Base-by-base conservation (phyloP, 2,888 invertebrate species). In the Nymphalis urticae region DNA sequence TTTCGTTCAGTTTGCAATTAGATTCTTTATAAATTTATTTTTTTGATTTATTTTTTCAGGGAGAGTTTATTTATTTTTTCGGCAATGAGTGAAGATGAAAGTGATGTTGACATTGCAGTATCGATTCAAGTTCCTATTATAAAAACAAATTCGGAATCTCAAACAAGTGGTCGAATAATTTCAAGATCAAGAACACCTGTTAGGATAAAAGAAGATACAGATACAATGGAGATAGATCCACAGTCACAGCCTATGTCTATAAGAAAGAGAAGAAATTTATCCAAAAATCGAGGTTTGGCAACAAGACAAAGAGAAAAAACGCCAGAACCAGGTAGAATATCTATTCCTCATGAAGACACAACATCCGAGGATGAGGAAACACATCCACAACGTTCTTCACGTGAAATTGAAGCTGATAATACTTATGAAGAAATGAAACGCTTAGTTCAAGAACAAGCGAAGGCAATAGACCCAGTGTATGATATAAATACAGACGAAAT, bases 251-350 rank as follows among this genome's bases (percentile, higher is more conserved):
- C 86, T 80, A 93, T 94, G 81, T 90, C 93, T 21, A 87, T 94
- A 53, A 93, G 94, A 66, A 94, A 94, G 76, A 92, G 95, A 61
- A 92, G 96, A 72, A 94, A 94, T 73, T 85, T 95, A 54, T 93
- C 94, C 0, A 94, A 94, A 78, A 94, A 93, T 73, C 89, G 94
- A 79, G 88, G 89, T 19, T 89, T 88, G 75, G 88, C 89, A 68
- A 82, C 90, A 13, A 86, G 92, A 69, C 90, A 91, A 68, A 85
- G 93, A 76, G 93, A 93, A 77, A 90, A 93, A 69, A 93, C 93
- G 16, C 93, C 93, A 8, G 93, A 93, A 76, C 92, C 93, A 1
- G 85, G 89, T 51, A 85, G 90, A 78, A 86, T 88, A 67, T 88
- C 88, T 36, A 82, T 94, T 32, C 92, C 92, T 36, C 90, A 91